phyloP scores from a whole-genome alignment of 1,140 invertebrate genomes.

The Papilio dardanus region DNA sequence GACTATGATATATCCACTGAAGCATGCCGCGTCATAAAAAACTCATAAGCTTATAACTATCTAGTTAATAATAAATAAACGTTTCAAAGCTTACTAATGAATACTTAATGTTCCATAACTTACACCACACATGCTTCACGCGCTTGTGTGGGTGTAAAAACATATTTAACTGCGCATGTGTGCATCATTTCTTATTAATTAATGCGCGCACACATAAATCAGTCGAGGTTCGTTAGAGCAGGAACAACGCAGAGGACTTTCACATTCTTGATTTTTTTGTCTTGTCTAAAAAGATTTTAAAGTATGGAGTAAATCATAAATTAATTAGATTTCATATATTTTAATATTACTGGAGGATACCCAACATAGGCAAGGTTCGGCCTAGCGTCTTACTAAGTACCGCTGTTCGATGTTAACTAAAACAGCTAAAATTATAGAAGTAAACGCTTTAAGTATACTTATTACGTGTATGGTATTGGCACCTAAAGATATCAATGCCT shows the following conservation, averaged over 20 bases:
- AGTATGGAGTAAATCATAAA: conserved; percentile 2
- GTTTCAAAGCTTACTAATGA: conserved; percentile 35
- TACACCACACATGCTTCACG: conserved; percentile 51
- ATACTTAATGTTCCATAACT: conserved; percentile 44
- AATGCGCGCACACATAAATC: conserved; percentile 77
- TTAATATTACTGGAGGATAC: background rate
- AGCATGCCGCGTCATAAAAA: conserved; percentile 26
- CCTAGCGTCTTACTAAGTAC: too few species aligned
- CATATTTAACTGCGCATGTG: conserved; percentile 63
- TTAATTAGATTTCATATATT: background rate
- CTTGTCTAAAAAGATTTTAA: conserved; percentile 42
- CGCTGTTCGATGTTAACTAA: too few species aligned
- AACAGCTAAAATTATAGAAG: too few species aligned
- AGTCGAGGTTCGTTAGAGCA: conserved; percentile 77
- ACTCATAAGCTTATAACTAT: conserved; percentile 4
- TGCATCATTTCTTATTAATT: conserved; percentile 78
- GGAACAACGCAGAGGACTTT: conserved; percentile 64
- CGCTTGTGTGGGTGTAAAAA: conserved; percentile 61
- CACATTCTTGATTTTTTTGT: conserved; percentile 51
- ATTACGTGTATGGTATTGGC: too few species aligned
- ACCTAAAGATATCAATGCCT: background rate
- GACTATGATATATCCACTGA: conserved; percentile 1
- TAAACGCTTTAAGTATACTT: too few species aligned
- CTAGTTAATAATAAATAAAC: conserved; percentile 38
- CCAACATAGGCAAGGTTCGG: too few species aligned